These are phyloP conservation scores for Halcyon smyrnensis DNA, from an alignment of 2,797 vertebrate species.

Conservation along the genomic window DNA sequence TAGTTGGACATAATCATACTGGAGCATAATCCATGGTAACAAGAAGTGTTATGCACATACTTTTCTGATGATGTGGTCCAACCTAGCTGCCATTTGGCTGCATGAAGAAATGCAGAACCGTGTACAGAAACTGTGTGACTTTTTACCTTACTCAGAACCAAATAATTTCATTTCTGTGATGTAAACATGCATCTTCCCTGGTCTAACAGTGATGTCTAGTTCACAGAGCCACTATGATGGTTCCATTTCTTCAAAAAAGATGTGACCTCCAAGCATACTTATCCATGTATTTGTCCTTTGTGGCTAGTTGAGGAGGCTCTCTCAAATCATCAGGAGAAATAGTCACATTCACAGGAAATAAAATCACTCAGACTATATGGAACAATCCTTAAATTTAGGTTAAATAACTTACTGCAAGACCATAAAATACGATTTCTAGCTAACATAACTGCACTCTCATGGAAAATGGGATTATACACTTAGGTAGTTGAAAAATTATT, in stretches of 20 bases:
- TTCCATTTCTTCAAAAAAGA: not conserved
- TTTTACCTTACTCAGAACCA: not conserved
- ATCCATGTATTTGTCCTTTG: not conserved
- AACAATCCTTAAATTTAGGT: conserved; percentile 35
- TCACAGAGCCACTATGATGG: not conserved
- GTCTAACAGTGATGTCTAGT: not conserved
- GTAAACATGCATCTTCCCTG: not conserved
- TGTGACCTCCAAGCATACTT: not conserved
- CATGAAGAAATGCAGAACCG: not conserved
- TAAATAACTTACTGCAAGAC: conserved; percentile 51
- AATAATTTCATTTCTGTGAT: not conserved
- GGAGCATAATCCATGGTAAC: not conserved
- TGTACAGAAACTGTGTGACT: not conserved
- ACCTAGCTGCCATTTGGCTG: not conserved
- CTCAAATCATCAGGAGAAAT: conserved; percentile 27
- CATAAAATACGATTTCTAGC: conserved; percentile 38
- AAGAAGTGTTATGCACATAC: not conserved
- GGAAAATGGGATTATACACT: conserved; percentile 43
- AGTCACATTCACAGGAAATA: not conserved
- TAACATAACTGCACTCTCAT: conserved; percentile 12
- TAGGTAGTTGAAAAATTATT: conserved; percentile 29
- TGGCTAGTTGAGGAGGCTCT: not conserved
- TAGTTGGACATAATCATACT: not conserved
- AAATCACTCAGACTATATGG: not conserved
- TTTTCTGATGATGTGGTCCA: not conserved